Percentiles rank a stretch among this genome's conserved stretches.
phyloP scores from a whole-genome alignment of 2,113 vertebrate species.

The Rattus rattus region DNA sequence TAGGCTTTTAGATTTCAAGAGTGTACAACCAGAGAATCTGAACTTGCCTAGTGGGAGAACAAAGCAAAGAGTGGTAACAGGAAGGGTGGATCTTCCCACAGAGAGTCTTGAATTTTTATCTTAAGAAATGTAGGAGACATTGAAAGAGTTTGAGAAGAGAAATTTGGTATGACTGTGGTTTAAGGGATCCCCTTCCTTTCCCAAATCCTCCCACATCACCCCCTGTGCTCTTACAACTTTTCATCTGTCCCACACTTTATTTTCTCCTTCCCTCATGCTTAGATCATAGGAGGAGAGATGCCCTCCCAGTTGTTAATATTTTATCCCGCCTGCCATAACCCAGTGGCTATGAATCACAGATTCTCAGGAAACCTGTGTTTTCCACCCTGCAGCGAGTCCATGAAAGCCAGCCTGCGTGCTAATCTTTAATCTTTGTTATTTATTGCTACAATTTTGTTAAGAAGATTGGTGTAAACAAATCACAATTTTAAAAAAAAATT shows the following conservation, averaged over 20 bases:
- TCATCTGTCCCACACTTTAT: background rate
- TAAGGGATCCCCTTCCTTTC: background rate
- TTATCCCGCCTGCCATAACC: background rate
- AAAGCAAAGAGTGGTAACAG: background rate
- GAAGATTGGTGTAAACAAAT: background rate
- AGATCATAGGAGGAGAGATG: background rate
- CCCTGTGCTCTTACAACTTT: background rate
- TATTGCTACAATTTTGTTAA: background rate
- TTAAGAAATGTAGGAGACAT: background rate
- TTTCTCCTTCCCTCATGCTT: background rate
- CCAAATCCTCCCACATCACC: background rate
- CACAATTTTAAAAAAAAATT: background rate
- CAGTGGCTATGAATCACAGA: background rate
- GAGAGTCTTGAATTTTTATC: background rate
- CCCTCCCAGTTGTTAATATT: background rate
- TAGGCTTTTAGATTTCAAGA: background rate
- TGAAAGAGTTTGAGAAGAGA: background rate
- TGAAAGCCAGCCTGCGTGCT: background rate
- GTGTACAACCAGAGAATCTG: background rate
- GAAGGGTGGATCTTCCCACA: background rate
- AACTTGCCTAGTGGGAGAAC: background rate
- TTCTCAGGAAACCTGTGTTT: background rate
- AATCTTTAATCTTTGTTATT: slow-evolving; percentile 11
- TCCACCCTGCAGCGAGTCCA: background rate
- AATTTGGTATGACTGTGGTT: background rate